A percentile compares a stretch with the other conserved stretches of the same genome.
These are phyloP conservation scores for Protomyctophum bolini DNA, from an alignment of 2,113 vertebrate genomes.

Conservation along the genomic window DNA sequence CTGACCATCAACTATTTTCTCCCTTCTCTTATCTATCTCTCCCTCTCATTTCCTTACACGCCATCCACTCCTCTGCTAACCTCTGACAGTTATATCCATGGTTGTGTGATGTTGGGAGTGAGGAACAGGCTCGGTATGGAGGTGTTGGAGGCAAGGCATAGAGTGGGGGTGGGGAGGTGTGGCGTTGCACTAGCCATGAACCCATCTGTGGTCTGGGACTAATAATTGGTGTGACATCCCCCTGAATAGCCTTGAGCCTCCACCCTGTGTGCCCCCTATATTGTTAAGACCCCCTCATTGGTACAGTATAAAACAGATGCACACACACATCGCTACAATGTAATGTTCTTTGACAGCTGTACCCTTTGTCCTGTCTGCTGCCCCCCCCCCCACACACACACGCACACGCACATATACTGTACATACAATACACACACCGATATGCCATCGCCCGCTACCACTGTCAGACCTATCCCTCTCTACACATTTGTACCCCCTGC, in stretches of 20 bases:
- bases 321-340: neutral
- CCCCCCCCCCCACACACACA: neutral
- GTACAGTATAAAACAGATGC: constrained; percentile 6
- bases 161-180: neutral
- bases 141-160: too few species aligned
- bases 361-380: neutral
- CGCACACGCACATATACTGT: neutral
- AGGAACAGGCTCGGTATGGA: neutral
- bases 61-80: constrained; percentile 11
- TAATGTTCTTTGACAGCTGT: neutral
- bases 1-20: neutral
- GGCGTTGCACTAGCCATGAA: neutral
- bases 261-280: neutral
- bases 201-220: neutral
- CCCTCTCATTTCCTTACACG: neutral
- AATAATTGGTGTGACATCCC: neutral
- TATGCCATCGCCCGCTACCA: too few species aligned
- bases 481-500: neutral
- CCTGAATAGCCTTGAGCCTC: neutral
- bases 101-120: neutral
- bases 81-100: too few species aligned
- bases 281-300: neutral
- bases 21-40: neutral
- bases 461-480: too few species aligned
- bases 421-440: neutral